Conservation (phyloP, 37 sponge, comb jelly and placozoan genomes). For the Tethya wilhelma region DNA sequence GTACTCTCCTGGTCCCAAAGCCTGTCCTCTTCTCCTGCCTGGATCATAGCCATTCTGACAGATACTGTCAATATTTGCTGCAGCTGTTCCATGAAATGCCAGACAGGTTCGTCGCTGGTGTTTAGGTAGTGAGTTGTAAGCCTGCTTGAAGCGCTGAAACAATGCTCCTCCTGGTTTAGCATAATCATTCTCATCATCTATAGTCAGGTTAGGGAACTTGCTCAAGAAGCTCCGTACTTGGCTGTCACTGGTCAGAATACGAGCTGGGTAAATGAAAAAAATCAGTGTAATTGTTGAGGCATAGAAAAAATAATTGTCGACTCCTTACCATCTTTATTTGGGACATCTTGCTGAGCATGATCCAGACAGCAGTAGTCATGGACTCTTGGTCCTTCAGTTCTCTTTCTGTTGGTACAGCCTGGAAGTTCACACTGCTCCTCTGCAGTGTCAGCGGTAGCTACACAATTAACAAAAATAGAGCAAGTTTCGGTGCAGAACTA, state of each 20-base stretch:
- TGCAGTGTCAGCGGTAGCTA: conserved; percentile 4
- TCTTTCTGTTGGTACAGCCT: conserved; percentile 38
- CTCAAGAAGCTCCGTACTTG: conserved; percentile 63
- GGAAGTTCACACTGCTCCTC: conserved; percentile 61
- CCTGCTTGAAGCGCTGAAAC: conserved; percentile 53
- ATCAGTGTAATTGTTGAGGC: too few species aligned
- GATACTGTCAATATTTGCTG: conserved; percentile 68
- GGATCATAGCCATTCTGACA: conserved; percentile 80
- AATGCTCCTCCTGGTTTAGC: conserved; percentile 76
- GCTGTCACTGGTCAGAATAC: conserved; percentile 29
- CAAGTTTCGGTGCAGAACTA: too few species aligned
- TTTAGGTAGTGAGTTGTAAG: conserved; percentile 34
- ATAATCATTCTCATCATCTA: conserved; percentile 64
- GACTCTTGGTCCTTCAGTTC: conserved; percentile 9
- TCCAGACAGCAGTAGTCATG: conserved; percentile 60
- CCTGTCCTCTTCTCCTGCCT: conserved; percentile 56
- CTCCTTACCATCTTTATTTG: conserved; percentile 46
- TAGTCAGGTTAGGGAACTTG: conserved; percentile 47
- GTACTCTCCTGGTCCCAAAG: conserved; percentile 85
- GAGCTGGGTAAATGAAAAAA: too few species aligned
- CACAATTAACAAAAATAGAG: not conserved
- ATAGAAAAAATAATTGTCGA: too few species aligned
- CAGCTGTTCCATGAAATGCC: conserved; percentile 85
- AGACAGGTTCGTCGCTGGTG: conserved; percentile 66
- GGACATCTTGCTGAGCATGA: conserved; percentile 61